Conservation (phyloP, 2,797 vertebrate genomes). For the Tragopan temminckii region DNA sequence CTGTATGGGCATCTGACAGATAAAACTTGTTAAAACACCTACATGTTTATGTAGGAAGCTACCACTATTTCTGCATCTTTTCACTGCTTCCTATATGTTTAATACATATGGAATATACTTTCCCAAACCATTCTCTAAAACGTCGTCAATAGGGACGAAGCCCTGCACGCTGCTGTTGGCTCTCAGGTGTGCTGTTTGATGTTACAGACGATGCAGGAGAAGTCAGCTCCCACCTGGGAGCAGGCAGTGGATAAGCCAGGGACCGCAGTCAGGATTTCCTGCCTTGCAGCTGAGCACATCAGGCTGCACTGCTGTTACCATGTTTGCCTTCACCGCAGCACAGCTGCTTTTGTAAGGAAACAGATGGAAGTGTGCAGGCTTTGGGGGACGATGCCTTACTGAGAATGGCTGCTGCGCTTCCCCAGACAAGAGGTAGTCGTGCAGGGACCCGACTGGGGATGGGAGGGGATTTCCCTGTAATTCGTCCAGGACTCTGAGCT, state of each 20-base stretch:
- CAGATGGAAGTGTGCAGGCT: not conserved
- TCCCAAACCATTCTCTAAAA: not conserved
- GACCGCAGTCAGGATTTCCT: conserved; percentile 64
- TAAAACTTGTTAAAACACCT: conserved; percentile 5
- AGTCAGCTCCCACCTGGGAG: accelerated
- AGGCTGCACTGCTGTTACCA: not conserved
- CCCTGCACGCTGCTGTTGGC: not conserved
- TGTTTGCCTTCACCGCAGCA: accelerated
- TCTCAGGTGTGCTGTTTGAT: not conserved
- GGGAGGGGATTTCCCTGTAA: not conserved
- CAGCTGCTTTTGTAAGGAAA: conserved; percentile 7
- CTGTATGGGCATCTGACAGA: not conserved
- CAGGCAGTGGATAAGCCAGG: not conserved
- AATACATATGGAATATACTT: not conserved
- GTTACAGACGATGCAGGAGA: not conserved
- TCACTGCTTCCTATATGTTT: not conserved
- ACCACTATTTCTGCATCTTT: not conserved
- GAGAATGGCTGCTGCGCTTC: not conserved
- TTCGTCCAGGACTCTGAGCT: not conserved
- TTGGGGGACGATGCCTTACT: not conserved
- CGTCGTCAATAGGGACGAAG: not conserved
- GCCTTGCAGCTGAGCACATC: not conserved
- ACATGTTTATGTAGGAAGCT: not conserved
- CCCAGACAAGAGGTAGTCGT: not conserved
- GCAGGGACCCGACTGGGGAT: not conserved